phyloP scores from a whole-genome alignment of 2,113 vertebrate genomes.

The Pelvicachromis taeniatus region DNA sequence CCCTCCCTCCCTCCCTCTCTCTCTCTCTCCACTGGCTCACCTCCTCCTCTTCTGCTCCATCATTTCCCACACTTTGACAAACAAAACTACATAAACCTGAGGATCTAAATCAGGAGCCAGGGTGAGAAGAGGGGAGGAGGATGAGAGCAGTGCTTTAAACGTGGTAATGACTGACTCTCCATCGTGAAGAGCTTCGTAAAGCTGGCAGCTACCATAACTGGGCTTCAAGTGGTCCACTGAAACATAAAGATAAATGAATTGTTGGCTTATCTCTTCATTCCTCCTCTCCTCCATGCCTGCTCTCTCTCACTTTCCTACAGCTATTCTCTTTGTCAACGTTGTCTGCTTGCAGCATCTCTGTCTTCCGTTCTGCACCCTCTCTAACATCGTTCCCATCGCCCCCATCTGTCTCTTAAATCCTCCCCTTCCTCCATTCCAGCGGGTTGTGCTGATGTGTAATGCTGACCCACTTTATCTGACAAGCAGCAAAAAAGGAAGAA shows the following conservation, averaged over 20 bases:
- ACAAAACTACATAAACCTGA: neutral
- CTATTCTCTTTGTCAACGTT: neutral
- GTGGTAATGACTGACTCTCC: constrained; percentile 35
- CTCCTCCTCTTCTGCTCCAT: neutral
- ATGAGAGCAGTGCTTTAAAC: constrained; percentile 40
- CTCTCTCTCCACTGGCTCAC: neutral
- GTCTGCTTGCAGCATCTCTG: neutral
- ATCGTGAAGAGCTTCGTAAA: constrained; percentile 20
- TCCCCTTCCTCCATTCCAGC: constrained; percentile 2
- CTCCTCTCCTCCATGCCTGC: neutral
- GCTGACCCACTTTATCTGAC: constrained; percentile 64
- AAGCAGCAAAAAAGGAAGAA: neutral
- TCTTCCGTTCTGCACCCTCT: neutral
- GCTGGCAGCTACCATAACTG: neutral
- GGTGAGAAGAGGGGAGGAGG: neutral
- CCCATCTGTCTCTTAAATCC: constrained; percentile 13
- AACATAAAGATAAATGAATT: constrained; percentile 52
- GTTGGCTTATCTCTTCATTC: constrained; percentile 13
- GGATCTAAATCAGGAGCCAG: constrained; percentile 17
- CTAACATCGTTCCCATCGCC: neutral
- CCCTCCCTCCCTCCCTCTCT: neutral
- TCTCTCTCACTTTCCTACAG: neutral
- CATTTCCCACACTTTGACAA: constrained; percentile 13
- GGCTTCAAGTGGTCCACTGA: neutral
- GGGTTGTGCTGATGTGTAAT: constrained; percentile 33